Conservation (phyloP, 2,113 vertebrate species). For the Vulpes lagopus region DNA sequence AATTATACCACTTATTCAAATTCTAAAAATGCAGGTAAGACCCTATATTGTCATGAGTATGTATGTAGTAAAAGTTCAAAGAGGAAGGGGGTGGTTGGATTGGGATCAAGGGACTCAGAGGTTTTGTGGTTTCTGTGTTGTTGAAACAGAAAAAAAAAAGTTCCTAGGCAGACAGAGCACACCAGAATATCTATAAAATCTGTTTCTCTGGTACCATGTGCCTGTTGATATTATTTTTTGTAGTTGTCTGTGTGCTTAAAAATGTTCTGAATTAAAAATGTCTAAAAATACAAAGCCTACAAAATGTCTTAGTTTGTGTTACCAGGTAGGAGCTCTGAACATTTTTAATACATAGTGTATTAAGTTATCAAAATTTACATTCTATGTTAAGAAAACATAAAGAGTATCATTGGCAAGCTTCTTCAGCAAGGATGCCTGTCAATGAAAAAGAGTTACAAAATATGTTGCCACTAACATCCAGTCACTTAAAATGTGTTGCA, state of each 20-base stretch:
- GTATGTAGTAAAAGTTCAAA: background rate
- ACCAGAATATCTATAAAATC: background rate
- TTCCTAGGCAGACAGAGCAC: background rate
- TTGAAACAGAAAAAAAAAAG: background rate
- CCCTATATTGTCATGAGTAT: background rate
- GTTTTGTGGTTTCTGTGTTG: background rate
- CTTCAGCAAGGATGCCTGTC: background rate
- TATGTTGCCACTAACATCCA: background rate
- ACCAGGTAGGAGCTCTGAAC: background rate
- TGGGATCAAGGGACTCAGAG: background rate
- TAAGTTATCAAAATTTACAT: background rate
- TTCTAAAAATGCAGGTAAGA: background rate
- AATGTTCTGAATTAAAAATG: background rate
- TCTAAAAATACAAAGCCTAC: background rate
- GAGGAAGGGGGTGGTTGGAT: background rate
- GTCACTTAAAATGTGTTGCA: background rate
- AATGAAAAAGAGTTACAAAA: background rate
- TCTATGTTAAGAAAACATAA: conserved; percentile 5
- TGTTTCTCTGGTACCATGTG: background rate
- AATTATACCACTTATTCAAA: background rate
- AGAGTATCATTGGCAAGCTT: background rate
- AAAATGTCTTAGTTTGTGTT: background rate
- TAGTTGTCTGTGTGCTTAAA: background rate
- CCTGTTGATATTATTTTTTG: background rate
- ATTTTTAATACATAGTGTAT: background rate